A percentile compares a stretch with the other conserved stretches of the same genome.
Evolutionary conservation across 2,888 invertebrate genomes (phyloP).

Genomic region (Muschampia plurimacula): DNA sequence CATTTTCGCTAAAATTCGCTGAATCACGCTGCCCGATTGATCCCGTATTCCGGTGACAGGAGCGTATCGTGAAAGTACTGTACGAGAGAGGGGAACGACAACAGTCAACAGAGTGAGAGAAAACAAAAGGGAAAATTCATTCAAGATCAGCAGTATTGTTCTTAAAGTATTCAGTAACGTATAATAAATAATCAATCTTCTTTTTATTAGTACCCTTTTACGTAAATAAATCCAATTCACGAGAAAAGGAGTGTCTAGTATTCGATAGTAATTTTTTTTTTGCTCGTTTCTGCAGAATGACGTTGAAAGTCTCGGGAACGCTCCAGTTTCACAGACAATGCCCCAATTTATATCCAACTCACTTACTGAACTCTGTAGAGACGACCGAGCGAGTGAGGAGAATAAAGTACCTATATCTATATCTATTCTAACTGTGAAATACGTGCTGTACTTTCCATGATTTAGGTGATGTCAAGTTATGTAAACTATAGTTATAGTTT

Average conservation of each 20-base stretch:
- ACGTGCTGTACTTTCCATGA: background rate
- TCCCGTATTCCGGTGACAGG: slow-evolving; percentile 75
- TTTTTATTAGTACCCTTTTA: slow-evolving; percentile 55
- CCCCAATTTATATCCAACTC: slow-evolving; percentile 85
- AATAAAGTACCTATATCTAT: slow-evolving; percentile 46
- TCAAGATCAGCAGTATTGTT: slow-evolving; percentile 75
- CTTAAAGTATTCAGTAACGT: slow-evolving; percentile 65
- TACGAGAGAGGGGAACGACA: slow-evolving; percentile 72
- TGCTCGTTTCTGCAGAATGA: slow-evolving; percentile 71
- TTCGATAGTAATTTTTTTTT: slow-evolving; percentile 54
- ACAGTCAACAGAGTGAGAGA: slow-evolving; percentile 66
- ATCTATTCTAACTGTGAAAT: slow-evolving; percentile 40
- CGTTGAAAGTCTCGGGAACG: slow-evolving; percentile 72
- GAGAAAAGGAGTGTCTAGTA: slow-evolving; percentile 51
- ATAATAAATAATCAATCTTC: slow-evolving; percentile 69
- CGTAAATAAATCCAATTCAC: slow-evolving; percentile 45
- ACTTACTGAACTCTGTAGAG: slow-evolving; percentile 77
- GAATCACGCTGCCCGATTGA: slow-evolving; percentile 76
- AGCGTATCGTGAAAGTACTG: slow-evolving; percentile 68
- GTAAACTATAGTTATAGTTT: too few species aligned
- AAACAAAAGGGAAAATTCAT: slow-evolving; percentile 74
- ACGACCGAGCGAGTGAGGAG: slow-evolving; percentile 64
- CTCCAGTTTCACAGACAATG: slow-evolving; percentile 85
- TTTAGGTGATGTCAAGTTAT: background rate
- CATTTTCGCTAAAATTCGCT: slow-evolving; percentile 49